phyloP scores from a whole-genome alignment of 2,888 invertebrate genomes.

The Diloba caeruleocephala region DNA sequence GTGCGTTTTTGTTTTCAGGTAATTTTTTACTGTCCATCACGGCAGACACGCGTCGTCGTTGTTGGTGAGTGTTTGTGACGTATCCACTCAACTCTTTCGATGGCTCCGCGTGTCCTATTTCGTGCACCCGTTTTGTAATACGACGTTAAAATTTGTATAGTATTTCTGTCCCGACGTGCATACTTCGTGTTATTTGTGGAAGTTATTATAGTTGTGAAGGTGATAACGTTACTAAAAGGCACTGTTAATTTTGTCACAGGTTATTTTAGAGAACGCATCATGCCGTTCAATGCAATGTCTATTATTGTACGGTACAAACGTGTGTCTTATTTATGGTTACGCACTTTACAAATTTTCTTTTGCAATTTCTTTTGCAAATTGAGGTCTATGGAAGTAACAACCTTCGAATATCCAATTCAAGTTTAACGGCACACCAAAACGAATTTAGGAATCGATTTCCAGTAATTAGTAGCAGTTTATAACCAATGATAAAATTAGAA shows the following conservation, averaged over 20 bases:
- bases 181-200: conserved; percentile 75
- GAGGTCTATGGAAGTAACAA: conserved; percentile 37
- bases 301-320: conserved; percentile 50
- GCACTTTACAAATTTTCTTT: conserved; percentile 45
- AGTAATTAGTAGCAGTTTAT: conserved; percentile 8
- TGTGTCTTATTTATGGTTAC: conserved; percentile 39
- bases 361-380: conserved; percentile 43
- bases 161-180: conserved; percentile 76
- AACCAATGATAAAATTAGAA: conserved; percentile 25
- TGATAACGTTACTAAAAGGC: conserved; percentile 77
- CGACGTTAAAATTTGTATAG: conserved; percentile 69
- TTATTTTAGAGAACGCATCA: conserved; percentile 79
- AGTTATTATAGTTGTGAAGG: conserved; percentile 83
- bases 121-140: conserved; percentile 67
- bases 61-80: conserved; percentile 54
- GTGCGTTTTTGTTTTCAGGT: conserved; percentile 78
- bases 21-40: conserved; percentile 65
- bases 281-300: conserved; percentile 77
- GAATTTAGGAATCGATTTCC: conserved; percentile 4
- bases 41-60: conserved; percentile 36
- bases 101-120: conserved; percentile 64
- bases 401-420: conserved; percentile 31
- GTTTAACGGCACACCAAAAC: background rate
- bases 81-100: conserved; percentile 62
- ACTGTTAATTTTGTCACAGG: conserved; percentile 79